Base-by-base conservation (phyloP, 2,797 vertebrate genomes). In the Peromyscus nudipes region DNA sequence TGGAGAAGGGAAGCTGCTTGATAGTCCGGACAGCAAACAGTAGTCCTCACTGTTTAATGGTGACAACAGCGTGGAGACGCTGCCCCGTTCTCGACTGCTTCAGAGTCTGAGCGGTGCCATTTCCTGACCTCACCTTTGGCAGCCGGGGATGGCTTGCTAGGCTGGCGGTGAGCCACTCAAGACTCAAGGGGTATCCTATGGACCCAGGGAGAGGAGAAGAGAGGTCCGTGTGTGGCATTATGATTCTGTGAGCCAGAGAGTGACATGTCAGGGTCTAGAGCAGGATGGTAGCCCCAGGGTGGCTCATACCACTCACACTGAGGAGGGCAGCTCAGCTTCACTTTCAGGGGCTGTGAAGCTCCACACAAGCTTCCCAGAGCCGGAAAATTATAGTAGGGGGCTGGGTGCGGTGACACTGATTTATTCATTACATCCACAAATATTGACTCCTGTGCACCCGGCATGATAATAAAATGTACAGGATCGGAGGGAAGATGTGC, bases 241-340 rank as follows among this genome's bases (percentile, higher is more conserved):
- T 16, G 40, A 75, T 65, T 65, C 14, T 21, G n/a, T 14, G 46
- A 16, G 27, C 40, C 23, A 27, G 23, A 37, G 6, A 1, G 13
- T 0, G 62, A 6, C 0, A 11, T 17, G 52, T 6, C 12, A 25
- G 65, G n/a, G 17, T n/a, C 21, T 4, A 31, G 83, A 25, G 27
- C 40, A 81, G 64, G n/a, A 8, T 9, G 1, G 46, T 3, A 5
- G 4, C 13, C 46, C 6, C 9, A 43, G 34, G 71, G 62, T 67
- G 6, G 11, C 12, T 27, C 25, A 21, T 25, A 13, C 6, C 75
- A 52, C 19, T 57, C 75, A 40, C 0, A 1, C 8, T 0, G 27
- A 31, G 40, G 21, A 16, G 0, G 5, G 8, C 29, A 34, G 27
- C 29, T 34, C 65, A 3, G 4, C 34, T 6, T 7, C 3, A 0